A percentile compares a stretch with the other conserved stretches of the same genome.
Conservation (phyloP, 2,113 vertebrate genomes). For the Antechinus flavipes region DNA sequence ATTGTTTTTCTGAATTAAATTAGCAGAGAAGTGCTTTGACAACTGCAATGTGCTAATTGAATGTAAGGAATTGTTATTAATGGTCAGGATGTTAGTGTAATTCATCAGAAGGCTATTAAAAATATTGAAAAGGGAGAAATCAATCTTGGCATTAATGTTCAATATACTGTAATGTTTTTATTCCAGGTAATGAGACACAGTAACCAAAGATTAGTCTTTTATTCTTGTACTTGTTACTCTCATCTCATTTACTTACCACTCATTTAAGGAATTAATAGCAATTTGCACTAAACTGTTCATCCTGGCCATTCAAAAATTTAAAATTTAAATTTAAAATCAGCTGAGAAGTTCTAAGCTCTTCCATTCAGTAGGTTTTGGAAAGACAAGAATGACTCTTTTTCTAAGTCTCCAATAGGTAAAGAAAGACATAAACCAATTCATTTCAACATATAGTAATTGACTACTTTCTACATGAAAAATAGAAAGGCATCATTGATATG, state of each 20-base stretch:
- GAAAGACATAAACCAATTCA: neutral
- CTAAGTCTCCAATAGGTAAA: neutral
- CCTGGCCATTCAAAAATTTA: neutral
- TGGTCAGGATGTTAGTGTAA: slow-evolving; percentile 12
- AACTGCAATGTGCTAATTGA: slow-evolving; percentile 1
- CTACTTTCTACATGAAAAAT: neutral
- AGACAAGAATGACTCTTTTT: neutral
- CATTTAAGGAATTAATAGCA: slow-evolving; percentile 43
- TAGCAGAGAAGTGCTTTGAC: neutral
- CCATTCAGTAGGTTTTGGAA: neutral
- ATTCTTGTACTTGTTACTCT: neutral
- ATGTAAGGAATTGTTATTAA: neutral
- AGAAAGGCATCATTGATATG: neutral
- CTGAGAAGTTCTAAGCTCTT: neutral
- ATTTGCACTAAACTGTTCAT: slow-evolving; percentile 24
- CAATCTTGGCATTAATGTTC: slow-evolving; percentile 10
- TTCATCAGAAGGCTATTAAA: slow-evolving; percentile 13
- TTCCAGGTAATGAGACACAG: slow-evolving; percentile 8
- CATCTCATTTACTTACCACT: slow-evolving; percentile 21
- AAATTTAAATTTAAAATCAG: slow-evolving; percentile 11
- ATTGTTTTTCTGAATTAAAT: slow-evolving; percentile 26
- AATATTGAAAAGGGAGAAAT: neutral
- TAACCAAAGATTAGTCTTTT: slow-evolving; percentile 31
- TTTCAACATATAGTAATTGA: neutral
- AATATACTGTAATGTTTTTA: neutral